Base-by-base conservation (phyloP, 2,888 invertebrate species). In the Gari tellinella region DNA sequence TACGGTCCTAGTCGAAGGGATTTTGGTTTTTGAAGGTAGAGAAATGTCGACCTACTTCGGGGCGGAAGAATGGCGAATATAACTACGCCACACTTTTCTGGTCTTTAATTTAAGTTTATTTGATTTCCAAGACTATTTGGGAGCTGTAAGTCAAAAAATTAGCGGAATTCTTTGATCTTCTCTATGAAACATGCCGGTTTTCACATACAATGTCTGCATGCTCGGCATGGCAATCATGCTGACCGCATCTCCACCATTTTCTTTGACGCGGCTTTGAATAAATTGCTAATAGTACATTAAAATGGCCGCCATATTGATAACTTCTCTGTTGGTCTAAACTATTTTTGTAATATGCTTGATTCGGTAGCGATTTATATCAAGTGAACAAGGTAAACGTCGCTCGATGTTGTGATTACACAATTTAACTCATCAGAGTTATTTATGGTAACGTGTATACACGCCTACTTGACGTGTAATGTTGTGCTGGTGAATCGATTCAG, bases 291-390 rank as follows among this genome's bases (percentile, higher is more conserved):
- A 26, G 48, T 25, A 60, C 48, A 60, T 51, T 49, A 65, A 61
- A 43, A 67, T 78, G 82, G 82, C 80, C 72, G 82, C 82, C 82
- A 82, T 82, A 70, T 82, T 82, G 80, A 65, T 63, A 55, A 31
- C 31, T 46, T 68, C 57, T 31, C 37, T 5, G 49, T 49, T 49
- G 19, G 23, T 49, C 26, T 21, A 8, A 25, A 2, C 1, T 49
- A 31, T 31, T 31, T 31, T 10, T 31, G 31, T 7, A 31, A 31
- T 31, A 31, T 31, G 31, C 31, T 31, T 31, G 31, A 31, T 31
- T 31, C 31, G 10, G 21, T 45, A 5, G 45, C 45, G 45, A 45
- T 19, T 45, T 19, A 19, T n/a, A 4, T 45, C 45, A 45, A 31
- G 31, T 31, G 31, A 31, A 31, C 31, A 31, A 31, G 31, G 31